Evolutionary conservation across 1,140 invertebrate species (phyloP), one percentile per base, ranked within the genome.

Genomic region (Augochlora pura): DNA sequence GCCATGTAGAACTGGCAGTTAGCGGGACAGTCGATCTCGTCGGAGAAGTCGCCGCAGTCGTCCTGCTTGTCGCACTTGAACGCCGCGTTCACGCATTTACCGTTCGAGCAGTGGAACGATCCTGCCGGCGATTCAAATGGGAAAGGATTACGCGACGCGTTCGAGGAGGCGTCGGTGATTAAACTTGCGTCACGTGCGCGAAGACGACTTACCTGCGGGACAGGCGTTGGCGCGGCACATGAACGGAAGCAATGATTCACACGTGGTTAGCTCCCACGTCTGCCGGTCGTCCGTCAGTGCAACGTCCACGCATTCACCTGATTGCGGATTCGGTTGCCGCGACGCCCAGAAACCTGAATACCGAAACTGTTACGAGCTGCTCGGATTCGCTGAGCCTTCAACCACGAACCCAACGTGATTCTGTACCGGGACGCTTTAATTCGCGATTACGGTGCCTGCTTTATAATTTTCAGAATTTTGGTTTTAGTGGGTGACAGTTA

Each of bases 201-300:
- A 4, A 32, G 60, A 25, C 0, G 10, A 88, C 87, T 93, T 93
- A 97, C 97, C 97, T 92, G 95, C 94, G 60, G 98, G 97, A 93
- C 98, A 99, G n/a, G 98, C 98, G 76, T 94, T 95, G 16, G 97
- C 94, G 86, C 97, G 95, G 90, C 98, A 99, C 95, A 99, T 97
- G 92, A 99, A 99, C 39, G 98, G 98, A 77, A 99, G 93, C 32
- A 99, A 94, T 25, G 96, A 96, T 94, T 99, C 98, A 91, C 98
- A 99, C 16, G 98, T 98, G 73, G 97, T 97, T 69, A 99, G 93
- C 91, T 97, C 96, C 98, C 98, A 99, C 80, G 97, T 98, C 93
- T 98, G 97, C 27, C 94, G 92, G 84, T 97, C 95, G n/a, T 94
- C 96, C n/a, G 95, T 95, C 16, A 97, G 93, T 18, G 95, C 94